A percentile compares a stretch with the other conserved stretches of the same genome.
Conservation (phyloP, 2,113 vertebrate species). For the Atlantisia rogersi region DNA sequence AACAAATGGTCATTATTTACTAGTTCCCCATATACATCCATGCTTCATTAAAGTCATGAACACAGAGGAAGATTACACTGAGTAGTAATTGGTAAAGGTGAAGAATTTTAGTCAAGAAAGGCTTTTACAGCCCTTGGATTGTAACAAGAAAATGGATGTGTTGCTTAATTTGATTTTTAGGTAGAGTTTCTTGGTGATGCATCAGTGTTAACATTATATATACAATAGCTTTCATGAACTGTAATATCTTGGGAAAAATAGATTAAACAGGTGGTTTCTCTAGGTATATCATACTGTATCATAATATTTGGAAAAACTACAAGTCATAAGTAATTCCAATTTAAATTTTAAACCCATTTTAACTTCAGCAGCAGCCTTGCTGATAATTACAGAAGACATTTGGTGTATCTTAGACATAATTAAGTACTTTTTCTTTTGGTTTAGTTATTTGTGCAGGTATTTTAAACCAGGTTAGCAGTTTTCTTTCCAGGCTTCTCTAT, state of each 20-base stretch:
- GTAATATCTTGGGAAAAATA: conserved; percentile 25
- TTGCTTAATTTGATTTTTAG: conserved; percentile 49
- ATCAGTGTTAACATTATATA: neutral
- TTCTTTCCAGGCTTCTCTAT: neutral
- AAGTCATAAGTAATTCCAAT: conserved; percentile 39
- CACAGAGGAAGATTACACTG: neutral
- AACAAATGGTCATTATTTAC: neutral
- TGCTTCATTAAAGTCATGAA: neutral
- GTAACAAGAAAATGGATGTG: neutral
- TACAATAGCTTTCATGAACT: conserved; percentile 59
- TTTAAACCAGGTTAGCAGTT: neutral
- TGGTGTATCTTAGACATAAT: neutral
- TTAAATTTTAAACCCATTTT: conserved; percentile 4
- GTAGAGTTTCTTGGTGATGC: conserved; percentile 34
- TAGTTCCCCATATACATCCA: neutral
- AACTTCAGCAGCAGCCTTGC: neutral
- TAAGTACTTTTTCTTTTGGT: neutral
- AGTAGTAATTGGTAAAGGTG: neutral
- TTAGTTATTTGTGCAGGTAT: neutral
- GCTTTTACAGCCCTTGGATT: conserved; percentile 16
- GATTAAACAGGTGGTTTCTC: conserved; percentile 28
- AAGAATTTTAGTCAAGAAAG: neutral
- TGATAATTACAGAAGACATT: neutral
- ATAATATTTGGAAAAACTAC: conserved; percentile 27
- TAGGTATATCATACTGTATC: conserved; percentile 48